Percentiles rank a stretch among this genome's conserved stretches.
These are phyloP conservation scores for Rhinopomastus cyanomelas DNA, from an alignment of 2,113 vertebrate species.

Conservation along the genomic window DNA sequence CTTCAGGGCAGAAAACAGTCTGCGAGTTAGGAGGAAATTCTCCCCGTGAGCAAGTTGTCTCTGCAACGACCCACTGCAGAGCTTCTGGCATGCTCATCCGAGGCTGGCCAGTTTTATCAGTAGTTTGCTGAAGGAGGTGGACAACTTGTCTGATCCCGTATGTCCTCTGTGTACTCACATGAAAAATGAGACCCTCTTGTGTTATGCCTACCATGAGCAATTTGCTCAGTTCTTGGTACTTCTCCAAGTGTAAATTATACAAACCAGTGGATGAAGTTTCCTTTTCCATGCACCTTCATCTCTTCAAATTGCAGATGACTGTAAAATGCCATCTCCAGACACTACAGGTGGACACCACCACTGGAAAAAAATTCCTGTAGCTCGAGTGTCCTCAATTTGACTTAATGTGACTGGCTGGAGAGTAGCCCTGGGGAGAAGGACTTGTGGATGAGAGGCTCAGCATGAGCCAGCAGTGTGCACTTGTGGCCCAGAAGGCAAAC, in stretches of 20 bases:
- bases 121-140: background rate
- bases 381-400: background rate
- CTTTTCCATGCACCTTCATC: background rate
- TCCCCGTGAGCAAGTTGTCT: background rate
- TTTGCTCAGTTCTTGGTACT: conserved; percentile 1
- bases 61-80: background rate
- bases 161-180: background rate
- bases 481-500: too few relatives aligned
- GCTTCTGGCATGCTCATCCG: background rate
- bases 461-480: too few relatives aligned
- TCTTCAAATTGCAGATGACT: background rate
- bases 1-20: background rate
- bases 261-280: background rate
- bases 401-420: too few relatives aligned
- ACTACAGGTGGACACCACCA: background rate
- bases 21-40: background rate
- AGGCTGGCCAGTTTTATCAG: conserved; percentile 11
- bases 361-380: background rate
- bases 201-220: background rate
- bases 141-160: background rate
- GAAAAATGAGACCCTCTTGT: background rate
- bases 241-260: conserved; percentile 34
- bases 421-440: too few relatives aligned
- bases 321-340: background rate
- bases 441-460: too few relatives aligned